Conservation (phyloP, 2,113 vertebrate genomes). For the Garra rufa region DNA sequence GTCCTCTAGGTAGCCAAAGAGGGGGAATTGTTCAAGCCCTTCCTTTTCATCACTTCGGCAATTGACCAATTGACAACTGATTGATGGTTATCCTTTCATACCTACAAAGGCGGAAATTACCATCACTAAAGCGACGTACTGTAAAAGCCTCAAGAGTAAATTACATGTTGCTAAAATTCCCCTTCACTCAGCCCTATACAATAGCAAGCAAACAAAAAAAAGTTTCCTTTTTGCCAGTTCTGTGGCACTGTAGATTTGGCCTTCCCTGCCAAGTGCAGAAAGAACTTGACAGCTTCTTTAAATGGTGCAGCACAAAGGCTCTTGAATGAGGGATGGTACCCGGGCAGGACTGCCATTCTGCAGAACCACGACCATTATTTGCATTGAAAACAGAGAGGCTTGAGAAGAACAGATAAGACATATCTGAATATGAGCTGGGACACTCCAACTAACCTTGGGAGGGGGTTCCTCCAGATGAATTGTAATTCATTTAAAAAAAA, state of each 20-base stretch:
- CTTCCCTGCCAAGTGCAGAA: conserved; percentile 88
- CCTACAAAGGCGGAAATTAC: conserved; percentile 97
- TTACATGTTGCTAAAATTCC: conserved; percentile 98
- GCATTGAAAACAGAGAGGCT: conserved; percentile 80
- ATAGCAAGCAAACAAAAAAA: conserved; percentile 87
- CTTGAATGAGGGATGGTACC: conserved; percentile 89
- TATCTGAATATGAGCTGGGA: conserved; percentile 79
- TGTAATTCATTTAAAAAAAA: conserved; percentile 49
- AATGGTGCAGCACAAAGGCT: conserved; percentile 90
- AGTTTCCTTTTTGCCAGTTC: conserved; percentile 92
- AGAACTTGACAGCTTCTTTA: conserved; percentile 99
- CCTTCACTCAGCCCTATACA: conserved; percentile 87
- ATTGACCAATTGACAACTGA: conserved; percentile 99
- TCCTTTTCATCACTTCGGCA: conserved; percentile 95
- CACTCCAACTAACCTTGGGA: conserved; percentile 79
- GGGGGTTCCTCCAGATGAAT: conserved; percentile 44
- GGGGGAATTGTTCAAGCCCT: conserved; percentile 88
- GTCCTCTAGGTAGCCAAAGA: conserved; percentile 90
- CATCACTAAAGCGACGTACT: conserved; percentile 99
- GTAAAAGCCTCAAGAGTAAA: conserved; percentile 98
- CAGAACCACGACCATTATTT: conserved; percentile 82
- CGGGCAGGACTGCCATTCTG: conserved; percentile 80
- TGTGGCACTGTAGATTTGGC: conserved; percentile 92
- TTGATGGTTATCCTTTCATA: conserved; percentile 99
- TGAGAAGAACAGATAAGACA: conserved; percentile 83